phyloP scores from a whole-genome alignment of 2,888 invertebrate species.

The Eudasyphora cyanicolor region DNA sequence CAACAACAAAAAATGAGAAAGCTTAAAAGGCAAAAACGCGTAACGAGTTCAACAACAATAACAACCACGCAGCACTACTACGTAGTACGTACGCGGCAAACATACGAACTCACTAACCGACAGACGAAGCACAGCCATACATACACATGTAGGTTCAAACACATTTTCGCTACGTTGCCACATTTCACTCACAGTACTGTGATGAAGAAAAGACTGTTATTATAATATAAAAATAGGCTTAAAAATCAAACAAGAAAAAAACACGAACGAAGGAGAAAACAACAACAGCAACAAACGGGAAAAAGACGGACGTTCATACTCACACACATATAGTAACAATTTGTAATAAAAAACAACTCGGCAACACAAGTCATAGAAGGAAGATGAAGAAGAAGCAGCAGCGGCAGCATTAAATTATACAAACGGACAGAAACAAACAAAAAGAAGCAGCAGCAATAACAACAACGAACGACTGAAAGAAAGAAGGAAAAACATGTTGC shows the following conservation, averaged over 20 bases:
- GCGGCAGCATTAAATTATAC: constrained; percentile 44
- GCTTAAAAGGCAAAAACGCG: constrained; percentile 62
- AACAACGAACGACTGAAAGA: neutral
- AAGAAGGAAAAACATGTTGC: constrained; percentile 50
- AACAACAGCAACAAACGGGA: constrained; percentile 7
- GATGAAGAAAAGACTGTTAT: constrained; percentile 55
- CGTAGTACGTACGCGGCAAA: constrained; percentile 24
- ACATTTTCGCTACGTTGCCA: constrained; percentile 50
- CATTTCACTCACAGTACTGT: constrained; percentile 41
- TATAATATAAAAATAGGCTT: constrained; percentile 52
- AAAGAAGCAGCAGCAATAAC: constrained; percentile 6
- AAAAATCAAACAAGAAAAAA: constrained; percentile 51
- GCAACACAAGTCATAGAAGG: constrained; percentile 21
- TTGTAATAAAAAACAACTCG: constrained; percentile 39
- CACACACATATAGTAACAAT: constrained; percentile 43
- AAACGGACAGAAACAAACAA: constrained; percentile 18
- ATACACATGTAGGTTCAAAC: neutral
- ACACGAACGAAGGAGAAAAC: neutral
- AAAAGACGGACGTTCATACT: constrained; percentile 24
- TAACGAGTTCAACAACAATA: constrained; percentile 61
- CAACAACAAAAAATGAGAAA: constrained; percentile 44
- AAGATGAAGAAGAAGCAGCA: constrained; percentile 28
- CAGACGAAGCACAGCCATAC: neutral
- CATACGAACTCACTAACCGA: constrained; percentile 38
- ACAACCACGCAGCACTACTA: constrained; percentile 6